Percentiles rank a stretch among this genome's conserved stretches.
Evolutionary conservation across 2,113 vertebrate species (phyloP).

Genomic region (Seriola dumerili): DNA sequence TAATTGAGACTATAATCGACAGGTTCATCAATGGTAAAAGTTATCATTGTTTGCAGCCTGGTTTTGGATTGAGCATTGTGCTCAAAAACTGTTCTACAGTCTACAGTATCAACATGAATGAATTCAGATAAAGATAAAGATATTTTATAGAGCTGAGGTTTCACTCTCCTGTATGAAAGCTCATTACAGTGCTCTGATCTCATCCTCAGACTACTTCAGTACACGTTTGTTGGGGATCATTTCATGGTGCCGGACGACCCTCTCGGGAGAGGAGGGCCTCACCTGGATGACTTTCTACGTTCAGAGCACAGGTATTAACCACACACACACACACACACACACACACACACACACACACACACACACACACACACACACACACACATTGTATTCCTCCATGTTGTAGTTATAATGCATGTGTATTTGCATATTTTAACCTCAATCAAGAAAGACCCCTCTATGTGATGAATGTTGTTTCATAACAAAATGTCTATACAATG

Average conservation of each 20-base stretch:
- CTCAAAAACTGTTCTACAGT: too few species aligned
- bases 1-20: too few species aligned
- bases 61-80: not conserved
- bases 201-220: conserved; percentile 87
- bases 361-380: not conserved
- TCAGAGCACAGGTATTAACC: conserved; percentile 74
- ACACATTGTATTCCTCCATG: not conserved
- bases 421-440: not conserved
- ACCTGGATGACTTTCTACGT: conserved; percentile 88
- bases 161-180: not conserved
- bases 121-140: too few species aligned
- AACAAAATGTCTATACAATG: too few species aligned
- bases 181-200: not conserved
- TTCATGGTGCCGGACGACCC: conserved; percentile 95
- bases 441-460: too few species aligned
- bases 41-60: too few species aligned
- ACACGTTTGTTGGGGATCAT: conserved; percentile 90
- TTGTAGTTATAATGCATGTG: not conserved
- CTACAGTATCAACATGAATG: too few species aligned
- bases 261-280: conserved; percentile 89
- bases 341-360: too few species aligned
- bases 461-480: too few species aligned
- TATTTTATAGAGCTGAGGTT: not conserved
- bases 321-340: not conserved
- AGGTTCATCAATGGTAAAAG: not conserved